Evolutionary conservation across 2,888 invertebrate species (phyloP).

Genomic region (Plebejus argus): DNA sequence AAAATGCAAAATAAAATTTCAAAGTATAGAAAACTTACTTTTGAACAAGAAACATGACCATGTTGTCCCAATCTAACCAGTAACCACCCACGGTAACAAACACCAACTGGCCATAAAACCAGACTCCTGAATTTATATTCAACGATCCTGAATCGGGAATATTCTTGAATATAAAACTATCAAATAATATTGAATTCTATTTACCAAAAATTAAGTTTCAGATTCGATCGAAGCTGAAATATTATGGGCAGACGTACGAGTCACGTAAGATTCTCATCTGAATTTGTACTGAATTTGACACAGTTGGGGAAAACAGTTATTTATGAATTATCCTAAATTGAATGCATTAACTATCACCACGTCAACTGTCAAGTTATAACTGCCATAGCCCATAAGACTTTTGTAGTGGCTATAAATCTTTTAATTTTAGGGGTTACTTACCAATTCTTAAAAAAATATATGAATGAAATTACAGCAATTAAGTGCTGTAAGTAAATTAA

Average conservation of each 20-base stretch:
- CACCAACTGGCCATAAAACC: background rate
- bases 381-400: no score
- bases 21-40: background rate
- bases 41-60: constrained; percentile 10
- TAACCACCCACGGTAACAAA: background rate
- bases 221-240: background rate
- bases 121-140: constrained; percentile 13
- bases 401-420: no score
- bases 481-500: background rate
- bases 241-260: background rate
- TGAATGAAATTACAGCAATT: no score
- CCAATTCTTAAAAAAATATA: no score
- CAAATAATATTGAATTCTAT: background rate
- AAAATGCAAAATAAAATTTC: no score
- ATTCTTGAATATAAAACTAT: background rate
- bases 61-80: background rate
- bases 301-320: background rate
- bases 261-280: constrained; percentile 6
- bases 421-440: no score
- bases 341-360: background rate
- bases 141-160: constrained; percentile 10
- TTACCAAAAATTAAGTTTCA: background rate
- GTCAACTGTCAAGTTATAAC: background rate
- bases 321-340: background rate
- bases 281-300: constrained; percentile 10